Base-by-base conservation (phyloP, 2,113 vertebrate species). In the Rhinogobius similis region DNA sequence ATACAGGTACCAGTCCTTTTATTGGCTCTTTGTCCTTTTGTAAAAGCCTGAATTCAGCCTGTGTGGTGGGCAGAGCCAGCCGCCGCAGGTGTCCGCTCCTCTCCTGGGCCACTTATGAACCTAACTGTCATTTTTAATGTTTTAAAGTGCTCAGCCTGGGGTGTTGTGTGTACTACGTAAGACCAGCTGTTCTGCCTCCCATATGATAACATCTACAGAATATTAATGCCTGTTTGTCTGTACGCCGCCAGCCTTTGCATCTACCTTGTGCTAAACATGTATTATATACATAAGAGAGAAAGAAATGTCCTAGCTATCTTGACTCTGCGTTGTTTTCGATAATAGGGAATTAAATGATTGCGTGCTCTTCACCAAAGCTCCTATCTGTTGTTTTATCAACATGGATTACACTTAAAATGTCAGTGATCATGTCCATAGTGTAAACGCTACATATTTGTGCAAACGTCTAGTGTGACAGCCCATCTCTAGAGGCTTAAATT, bases 161-260 rank as follows among this genome's bases (percentile, higher is more conserved):
- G 59, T 73, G 68, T 77, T 14, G 55, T 85, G 78, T 75, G 70
- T 74, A 74, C 68, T 39, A 24, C 27, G 24, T 7, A 73, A 36
- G 52, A 55, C 72, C 75, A 82, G 75, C 71, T 87, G 73, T 66
- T 71, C 70, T 71, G n/a, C 64, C 50, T 70, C 39, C 52, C 0
- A 13, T 75, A 72, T 58, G 72, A 67, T 36, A 38, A 53, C 72
- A 53, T 62, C 61, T 65, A 68, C 50, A 65, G 76, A 81, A 78
- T 76, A 83, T 77, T 77, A 78, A 65, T 48, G 23, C 48, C 70
- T 72, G 66, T 41, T 52, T 32, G 24, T 62, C 46, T 29, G 32
- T 23, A 62, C 46, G 27, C 48, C 48, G 50, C 32, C 41, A 27
- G 56, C 26, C n/a, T 39, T 41, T n/a, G 14, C 24, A n/a, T 26